Conservation (phyloP, 2,797 vertebrate genomes). For the Acanthurus lineatus region DNA sequence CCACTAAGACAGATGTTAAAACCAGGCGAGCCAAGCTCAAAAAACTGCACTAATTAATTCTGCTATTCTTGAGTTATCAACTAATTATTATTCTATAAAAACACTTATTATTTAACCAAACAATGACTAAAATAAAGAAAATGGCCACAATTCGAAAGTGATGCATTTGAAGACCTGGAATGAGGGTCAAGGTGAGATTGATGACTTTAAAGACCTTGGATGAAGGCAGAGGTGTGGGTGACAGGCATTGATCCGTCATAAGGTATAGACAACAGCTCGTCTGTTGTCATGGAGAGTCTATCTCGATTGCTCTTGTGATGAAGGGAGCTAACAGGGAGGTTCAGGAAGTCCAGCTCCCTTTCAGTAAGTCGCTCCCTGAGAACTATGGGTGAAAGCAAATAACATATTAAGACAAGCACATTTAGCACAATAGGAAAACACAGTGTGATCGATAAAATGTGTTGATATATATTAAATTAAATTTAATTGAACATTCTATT, state of each 20-base stretch:
- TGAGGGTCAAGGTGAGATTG: constrained; percentile 18
- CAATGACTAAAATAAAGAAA: background rate
- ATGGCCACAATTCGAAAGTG: too few species aligned
- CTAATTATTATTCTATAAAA: background rate
- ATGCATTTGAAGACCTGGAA: constrained; percentile 6
- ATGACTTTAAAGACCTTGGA: constrained; percentile 14
- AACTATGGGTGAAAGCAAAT: constrained; percentile 69
- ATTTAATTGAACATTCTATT: too few species aligned
- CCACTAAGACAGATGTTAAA: too few species aligned
- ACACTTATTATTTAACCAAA: background rate
- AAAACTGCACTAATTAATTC: background rate
- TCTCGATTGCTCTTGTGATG: constrained; percentile 78
- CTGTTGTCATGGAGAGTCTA: constrained; percentile 88
- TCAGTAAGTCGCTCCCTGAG: constrained; percentile 79
- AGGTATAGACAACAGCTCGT: constrained; percentile 89
- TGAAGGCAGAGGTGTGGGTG: constrained; percentile 73
- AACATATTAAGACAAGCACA: too few species aligned
- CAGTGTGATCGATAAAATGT: too few species aligned
- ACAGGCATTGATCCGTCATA: constrained; percentile 87
- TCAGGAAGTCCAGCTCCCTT: constrained; percentile 80
- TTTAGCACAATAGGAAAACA: too few species aligned
- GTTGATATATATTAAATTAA: too few species aligned
- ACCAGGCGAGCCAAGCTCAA: too few species aligned
- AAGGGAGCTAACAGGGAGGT: constrained; percentile 71
- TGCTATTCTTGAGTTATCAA: background rate